A percentile compares a stretch with the other conserved stretches of the same genome.
phyloP scores from a whole-genome alignment of 2,797 vertebrate genomes.

The Cyclopterus lumpus region DNA sequence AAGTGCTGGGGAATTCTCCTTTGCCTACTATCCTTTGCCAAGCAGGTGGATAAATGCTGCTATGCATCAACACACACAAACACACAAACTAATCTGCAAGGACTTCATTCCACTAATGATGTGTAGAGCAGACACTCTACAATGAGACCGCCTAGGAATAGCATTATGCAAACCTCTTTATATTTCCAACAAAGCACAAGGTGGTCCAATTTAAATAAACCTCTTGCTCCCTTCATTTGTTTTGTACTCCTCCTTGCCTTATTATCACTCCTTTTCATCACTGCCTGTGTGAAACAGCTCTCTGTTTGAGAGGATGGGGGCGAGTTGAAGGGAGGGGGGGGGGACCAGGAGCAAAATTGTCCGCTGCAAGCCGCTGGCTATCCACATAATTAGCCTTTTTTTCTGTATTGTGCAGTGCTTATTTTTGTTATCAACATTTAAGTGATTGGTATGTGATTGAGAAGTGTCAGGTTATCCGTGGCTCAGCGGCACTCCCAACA shows the following conservation, averaged over 20 bases:
- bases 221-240: conserved; percentile 48
- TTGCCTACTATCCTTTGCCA: conserved; percentile 27
- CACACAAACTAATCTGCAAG: conserved; percentile 57
- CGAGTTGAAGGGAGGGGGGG: conserved; percentile 5
- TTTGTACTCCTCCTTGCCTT: conserved; percentile 46
- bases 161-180: conserved; percentile 63
- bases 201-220: conserved; percentile 65
- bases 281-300: conserved; percentile 32
- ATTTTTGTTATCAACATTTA: conserved; percentile 40
- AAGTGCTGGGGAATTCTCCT: conserved; percentile 41
- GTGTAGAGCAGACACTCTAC: conserved; percentile 49
- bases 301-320: conserved; percentile 6
- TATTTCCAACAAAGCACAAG: conserved; percentile 69
- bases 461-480: conserved; percentile 34
- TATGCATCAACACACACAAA: conserved; percentile 47
- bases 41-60: conserved; percentile 57
- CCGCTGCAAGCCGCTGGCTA: conserved; percentile 48
- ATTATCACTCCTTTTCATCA: conserved; percentile 67
- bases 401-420: conserved; percentile 31
- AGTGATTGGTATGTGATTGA: conserved; percentile 50
- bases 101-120: conserved; percentile 69
- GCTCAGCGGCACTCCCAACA: conserved; percentile 45
- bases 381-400: conserved; percentile 51
- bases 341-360: conserved; percentile 55
- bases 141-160: conserved; percentile 57